These are phyloP conservation scores for Heteromormyrus szaboi DNA, from an alignment of 2,797 vertebrate species.

Conservation along the genomic window DNA sequence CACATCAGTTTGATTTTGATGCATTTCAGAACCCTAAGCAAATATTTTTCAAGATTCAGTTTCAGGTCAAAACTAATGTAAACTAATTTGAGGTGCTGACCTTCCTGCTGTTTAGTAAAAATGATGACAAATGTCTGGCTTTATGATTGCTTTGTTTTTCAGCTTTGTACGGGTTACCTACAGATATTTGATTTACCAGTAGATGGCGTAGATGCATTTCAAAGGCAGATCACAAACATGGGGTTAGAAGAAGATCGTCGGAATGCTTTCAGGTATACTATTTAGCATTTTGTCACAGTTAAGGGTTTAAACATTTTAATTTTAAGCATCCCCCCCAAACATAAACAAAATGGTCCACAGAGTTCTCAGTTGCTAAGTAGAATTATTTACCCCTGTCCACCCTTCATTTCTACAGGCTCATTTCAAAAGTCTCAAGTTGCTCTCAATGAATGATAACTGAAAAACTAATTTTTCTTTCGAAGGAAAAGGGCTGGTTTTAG, in stretches of 20 bases:
- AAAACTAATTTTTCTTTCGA: neutral
- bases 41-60: neutral
- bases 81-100: neutral
- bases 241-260: neutral
- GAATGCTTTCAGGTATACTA: neutral
- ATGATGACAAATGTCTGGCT: neutral
- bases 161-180: neutral
- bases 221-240: neutral
- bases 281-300: neutral
- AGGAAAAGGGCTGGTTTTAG: neutral
- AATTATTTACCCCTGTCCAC: neutral
- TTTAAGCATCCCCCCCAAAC: neutral
- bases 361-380: neutral
- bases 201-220: neutral
- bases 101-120: neutral
- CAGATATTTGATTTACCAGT: neutral
- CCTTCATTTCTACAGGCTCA: neutral
- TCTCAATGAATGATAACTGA: neutral
- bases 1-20: neutral
- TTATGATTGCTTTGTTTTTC: neutral
- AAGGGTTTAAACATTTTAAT: neutral
- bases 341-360: neutral
- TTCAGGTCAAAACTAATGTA: neutral
- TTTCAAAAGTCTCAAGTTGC: neutral
- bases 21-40: neutral